Conservation (phyloP, 2,888 invertebrate species). For the Teleiodes luculella region DNA sequence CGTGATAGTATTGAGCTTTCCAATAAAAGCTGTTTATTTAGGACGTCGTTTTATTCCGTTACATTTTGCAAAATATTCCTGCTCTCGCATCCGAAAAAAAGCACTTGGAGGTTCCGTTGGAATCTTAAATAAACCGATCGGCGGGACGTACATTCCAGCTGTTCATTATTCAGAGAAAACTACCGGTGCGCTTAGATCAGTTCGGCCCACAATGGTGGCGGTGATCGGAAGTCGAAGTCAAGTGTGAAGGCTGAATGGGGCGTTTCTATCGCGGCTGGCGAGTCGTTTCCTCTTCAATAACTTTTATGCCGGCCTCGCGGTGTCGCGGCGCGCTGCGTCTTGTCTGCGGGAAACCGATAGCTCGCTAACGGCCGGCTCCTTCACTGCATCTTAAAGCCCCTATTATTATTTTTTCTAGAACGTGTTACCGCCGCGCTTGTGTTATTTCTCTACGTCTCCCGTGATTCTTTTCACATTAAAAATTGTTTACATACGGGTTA, state of each 20-base stretch:
- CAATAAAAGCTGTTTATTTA: slow-evolving; percentile 15
- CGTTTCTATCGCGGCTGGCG: slow-evolving; percentile 29
- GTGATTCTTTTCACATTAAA: too few relatives aligned
- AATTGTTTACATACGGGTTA: too few relatives aligned
- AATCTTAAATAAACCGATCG: slow-evolving; percentile 14
- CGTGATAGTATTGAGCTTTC: slow-evolving; percentile 3
- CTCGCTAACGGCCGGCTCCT: slow-evolving; percentile 23
- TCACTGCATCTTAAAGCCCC: slow-evolving; percentile 8
- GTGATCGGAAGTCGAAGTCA: slow-evolving; percentile 30
- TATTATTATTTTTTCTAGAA: too few relatives aligned
- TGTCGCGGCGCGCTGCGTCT: slow-evolving; percentile 11
- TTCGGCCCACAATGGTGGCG: slow-evolving; percentile 23
- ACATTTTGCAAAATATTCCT: slow-evolving; percentile 12
- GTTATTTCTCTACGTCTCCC: too few relatives aligned
- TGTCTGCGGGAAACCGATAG: slow-evolving; percentile 24
- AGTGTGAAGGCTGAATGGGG: slow-evolving; percentile 34
- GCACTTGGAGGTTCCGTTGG: slow-evolving; percentile 5
- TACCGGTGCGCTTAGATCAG: slow-evolving; percentile 18
- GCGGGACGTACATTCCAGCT: slow-evolving; percentile 20
- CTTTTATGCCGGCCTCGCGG: slow-evolving; percentile 32
- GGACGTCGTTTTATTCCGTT: slow-evolving; percentile 7
- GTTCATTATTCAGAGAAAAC: slow-evolving; percentile 27
- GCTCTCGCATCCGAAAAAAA: slow-evolving; percentile 1
- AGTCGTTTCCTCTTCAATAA: slow-evolving; percentile 29
- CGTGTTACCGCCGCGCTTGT: too few relatives aligned